A percentile compares a stretch with the other conserved stretches of the same genome.
phyloP scores from a whole-genome alignment of 2,888 invertebrate genomes.

The Mayetiola destructor region DNA sequence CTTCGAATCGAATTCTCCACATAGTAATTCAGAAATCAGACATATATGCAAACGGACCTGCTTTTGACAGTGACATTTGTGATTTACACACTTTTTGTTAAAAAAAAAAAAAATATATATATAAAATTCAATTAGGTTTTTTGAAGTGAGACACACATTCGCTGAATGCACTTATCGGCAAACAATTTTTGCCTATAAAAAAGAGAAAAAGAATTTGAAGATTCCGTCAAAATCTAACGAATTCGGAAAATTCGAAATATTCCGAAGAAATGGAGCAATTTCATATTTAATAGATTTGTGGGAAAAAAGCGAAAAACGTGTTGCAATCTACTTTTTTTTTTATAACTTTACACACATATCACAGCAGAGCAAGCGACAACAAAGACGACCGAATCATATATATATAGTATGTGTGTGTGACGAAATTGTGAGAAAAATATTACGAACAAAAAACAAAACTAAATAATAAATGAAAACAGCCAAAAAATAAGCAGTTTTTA shows the following conservation, averaged over 20 bases:
- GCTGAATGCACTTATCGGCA: constrained; percentile 7
- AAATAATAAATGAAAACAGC: constrained; percentile 10
- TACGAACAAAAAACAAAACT: too few relatives aligned
- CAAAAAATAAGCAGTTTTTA: not conserved
- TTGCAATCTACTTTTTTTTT: constrained; percentile 6
- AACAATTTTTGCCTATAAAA: not conserved
- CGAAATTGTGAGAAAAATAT: constrained; percentile 1
- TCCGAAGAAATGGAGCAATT: not conserved
- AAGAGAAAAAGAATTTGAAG: too few relatives aligned
- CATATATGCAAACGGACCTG: not conserved
- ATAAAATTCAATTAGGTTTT: constrained; percentile 11
- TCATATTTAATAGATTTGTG: constrained; percentile 7
- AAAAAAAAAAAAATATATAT: not conserved
- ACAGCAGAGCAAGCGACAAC: constrained; percentile 9
- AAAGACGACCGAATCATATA: not conserved
- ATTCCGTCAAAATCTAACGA: not conserved
- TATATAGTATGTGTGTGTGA: constrained; percentile 10
- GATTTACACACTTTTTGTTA: constrained; percentile 3
- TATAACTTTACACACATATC: constrained; percentile 12
- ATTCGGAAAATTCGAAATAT: too few relatives aligned
- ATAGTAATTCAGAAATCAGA: too few relatives aligned
- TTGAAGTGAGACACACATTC: constrained; percentile 7
- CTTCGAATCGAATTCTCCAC: not conserved
- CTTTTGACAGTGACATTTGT: constrained; percentile 5
- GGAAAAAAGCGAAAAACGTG: constrained; percentile 3